Evolutionary conservation across 2,797 vertebrate species (phyloP).

Genomic region (Manis crassicaudata): DNA sequence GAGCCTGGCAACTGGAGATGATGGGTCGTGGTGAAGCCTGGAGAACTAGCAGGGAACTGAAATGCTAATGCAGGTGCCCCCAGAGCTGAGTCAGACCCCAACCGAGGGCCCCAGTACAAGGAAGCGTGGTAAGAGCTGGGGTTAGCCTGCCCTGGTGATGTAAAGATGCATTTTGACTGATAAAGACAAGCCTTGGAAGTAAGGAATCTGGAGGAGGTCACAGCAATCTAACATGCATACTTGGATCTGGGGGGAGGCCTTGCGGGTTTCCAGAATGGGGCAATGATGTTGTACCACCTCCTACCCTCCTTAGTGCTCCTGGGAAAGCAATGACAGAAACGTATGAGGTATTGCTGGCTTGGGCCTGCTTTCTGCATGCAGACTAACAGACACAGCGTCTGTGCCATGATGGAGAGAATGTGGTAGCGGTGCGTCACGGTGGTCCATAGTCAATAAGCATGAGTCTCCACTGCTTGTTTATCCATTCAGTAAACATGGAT

Average conservation of each 20-base stretch:
- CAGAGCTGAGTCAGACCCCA: neutral
- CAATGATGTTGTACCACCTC: neutral
- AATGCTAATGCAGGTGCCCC: rapidly evolving
- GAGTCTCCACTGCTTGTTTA: neutral
- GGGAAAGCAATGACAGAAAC: neutral
- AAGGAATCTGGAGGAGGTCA: neutral
- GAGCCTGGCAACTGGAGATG: rapidly evolving
- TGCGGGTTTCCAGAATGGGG: neutral
- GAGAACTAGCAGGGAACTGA: neutral
- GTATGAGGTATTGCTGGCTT: neutral
- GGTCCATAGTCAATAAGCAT: neutral
- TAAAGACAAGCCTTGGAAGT: neutral
- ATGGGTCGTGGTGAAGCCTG: neutral
- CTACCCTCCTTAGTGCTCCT: neutral
- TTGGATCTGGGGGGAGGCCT: neutral
- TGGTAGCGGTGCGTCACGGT: no score
- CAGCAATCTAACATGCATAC: rapidly evolving
- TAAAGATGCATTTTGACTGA: neutral
- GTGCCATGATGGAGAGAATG: neutral
- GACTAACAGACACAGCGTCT: neutral
- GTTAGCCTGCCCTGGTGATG: neutral
- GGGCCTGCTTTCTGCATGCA: neutral
- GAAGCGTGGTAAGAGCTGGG: rapidly evolving
- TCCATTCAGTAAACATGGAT: neutral
- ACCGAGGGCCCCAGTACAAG: rapidly evolving